Evolutionary conservation across 2,797 vertebrate genomes (phyloP).

Genomic region (Sphaeramia orbicularis): DNA sequence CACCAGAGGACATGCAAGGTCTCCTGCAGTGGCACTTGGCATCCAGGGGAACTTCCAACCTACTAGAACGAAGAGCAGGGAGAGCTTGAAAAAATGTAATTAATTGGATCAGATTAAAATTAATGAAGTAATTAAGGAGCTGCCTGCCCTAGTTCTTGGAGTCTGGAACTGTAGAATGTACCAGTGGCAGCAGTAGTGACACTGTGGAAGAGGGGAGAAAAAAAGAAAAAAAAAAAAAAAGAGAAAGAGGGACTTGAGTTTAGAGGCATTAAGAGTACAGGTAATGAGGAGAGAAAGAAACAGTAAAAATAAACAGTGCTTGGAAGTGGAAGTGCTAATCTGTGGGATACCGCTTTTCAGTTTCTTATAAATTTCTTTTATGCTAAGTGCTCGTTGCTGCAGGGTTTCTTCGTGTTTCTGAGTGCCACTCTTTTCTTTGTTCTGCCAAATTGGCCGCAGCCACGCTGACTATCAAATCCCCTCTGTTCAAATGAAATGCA

Average conservation of each 20-base stretch:
- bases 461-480: conserved; percentile 5
- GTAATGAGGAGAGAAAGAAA: conserved; percentile 18
- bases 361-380: conserved; percentile 16
- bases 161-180: conserved; percentile 26
- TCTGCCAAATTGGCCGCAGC: conserved; percentile 32
- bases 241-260: conserved; percentile 19
- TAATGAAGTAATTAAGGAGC: conserved; percentile 88
- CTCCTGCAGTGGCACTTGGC: conserved; percentile 64
- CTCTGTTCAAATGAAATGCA: conserved; percentile 4
- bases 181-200: conserved; percentile 53
- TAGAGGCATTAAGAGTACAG: background rate
- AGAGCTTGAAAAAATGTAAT: conserved; percentile 80
- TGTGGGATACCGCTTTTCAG: conserved; percentile 24
- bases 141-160: conserved; percentile 76
- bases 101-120: conserved; percentile 89
- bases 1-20: conserved; percentile 80
- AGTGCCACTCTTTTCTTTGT: conserved; percentile 21
- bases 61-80: conserved; percentile 51
- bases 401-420: conserved; percentile 9
- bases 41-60: conserved; percentile 66
- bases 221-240: too few species aligned
- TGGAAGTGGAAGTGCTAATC: conserved; percentile 25
- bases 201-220: conserved; percentile 21
- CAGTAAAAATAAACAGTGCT: conserved; percentile 31
- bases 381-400: conserved; percentile 5